Base-by-base conservation (phyloP, 2,113 vertebrate species). In the Haemorhous mexicanus region DNA sequence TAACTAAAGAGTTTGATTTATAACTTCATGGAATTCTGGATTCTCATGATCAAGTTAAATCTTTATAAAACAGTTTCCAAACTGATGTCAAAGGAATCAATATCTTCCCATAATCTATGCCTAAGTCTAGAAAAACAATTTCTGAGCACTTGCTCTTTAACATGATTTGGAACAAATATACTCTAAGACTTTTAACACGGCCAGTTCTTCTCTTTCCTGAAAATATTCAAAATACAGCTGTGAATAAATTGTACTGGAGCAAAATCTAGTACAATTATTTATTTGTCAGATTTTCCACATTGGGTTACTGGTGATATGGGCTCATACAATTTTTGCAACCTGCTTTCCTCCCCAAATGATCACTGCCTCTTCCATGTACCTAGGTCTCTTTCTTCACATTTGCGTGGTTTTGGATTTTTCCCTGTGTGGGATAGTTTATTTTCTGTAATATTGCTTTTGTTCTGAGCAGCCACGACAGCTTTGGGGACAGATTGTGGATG, bases 401-500 rank as follows among this genome's bases (percentile, higher is more conserved):
- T 85, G 39, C 6, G 2, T 66, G 23, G 10, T 73, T 83, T 90
- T 41, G 81, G 15, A 49, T 53, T 81, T 84, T 91, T 81, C 26
- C 37, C 39, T 47, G 26, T 2, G 35, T 87, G 68, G 56, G 35
- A 84, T 63, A 63, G 63, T 70, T 73, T 74, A 74, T 84, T 66
- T 95, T 77, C 23, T 79, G 24, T 47, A 64, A 56, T 27, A 91
- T 32, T 85, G 61, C 15, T 90, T 93, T 94, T 92, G 63, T 88
- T 90, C 72, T 63, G 33, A 84, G 63, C 33, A 94, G 64, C 43
- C 15, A 37, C 18, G 5, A 94, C 92, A 96, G 82, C 79, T 97
- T 78, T 93, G 64, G 43, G 30, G 55, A 94, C 94, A 96, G 94
- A 94, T 86, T 94, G 95, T 35, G 62, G 72, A 83, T 80, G 49